Conservation (phyloP, 37 sponge, comb jelly and placozoan genomes). For the Dysidea cf. avara region DNA sequence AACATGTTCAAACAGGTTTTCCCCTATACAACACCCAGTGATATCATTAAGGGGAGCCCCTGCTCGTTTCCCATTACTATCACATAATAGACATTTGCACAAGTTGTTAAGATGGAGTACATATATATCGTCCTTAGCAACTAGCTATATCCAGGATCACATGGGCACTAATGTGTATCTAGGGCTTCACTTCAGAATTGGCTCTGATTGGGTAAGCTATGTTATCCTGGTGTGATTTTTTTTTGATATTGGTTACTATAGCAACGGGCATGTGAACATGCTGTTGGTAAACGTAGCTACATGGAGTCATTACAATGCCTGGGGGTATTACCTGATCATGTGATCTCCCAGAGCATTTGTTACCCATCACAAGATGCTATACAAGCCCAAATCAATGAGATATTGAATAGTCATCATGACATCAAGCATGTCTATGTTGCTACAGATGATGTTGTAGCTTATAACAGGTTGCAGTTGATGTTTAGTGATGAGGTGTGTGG, state of each 20-base stretch:
- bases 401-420: no score
- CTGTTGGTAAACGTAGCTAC: conserved; percentile 34
- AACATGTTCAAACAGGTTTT: conserved; percentile 41
- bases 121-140: conserved; percentile 26
- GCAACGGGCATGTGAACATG: conserved; percentile 72
- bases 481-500: not conserved
- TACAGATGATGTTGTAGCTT: no score
- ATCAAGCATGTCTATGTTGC: no score
- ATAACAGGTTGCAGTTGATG: not conserved
- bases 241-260: conserved; percentile 6
- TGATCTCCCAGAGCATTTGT: no score
- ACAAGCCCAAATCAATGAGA: no score
- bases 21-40: conserved; percentile 65
- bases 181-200: conserved; percentile 79
- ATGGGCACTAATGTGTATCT: conserved; percentile 50
- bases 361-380: no score
- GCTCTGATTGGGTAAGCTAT: conserved; percentile 76
- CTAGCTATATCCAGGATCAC: conserved; percentile 46
- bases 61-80: conserved; percentile 65
- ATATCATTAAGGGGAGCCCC: conserved; percentile 87
- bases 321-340: no score
- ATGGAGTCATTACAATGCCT: conserved; percentile 90
- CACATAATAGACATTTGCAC: conserved; percentile 56
- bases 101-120: conserved; percentile 67
- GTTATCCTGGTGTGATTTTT: not conserved